Evolutionary conservation across 1,140 invertebrate genomes (phyloP), one percentile per base, ranked within the genome.

Genomic region (Scaptodrosophila lebanonensis): DNA sequence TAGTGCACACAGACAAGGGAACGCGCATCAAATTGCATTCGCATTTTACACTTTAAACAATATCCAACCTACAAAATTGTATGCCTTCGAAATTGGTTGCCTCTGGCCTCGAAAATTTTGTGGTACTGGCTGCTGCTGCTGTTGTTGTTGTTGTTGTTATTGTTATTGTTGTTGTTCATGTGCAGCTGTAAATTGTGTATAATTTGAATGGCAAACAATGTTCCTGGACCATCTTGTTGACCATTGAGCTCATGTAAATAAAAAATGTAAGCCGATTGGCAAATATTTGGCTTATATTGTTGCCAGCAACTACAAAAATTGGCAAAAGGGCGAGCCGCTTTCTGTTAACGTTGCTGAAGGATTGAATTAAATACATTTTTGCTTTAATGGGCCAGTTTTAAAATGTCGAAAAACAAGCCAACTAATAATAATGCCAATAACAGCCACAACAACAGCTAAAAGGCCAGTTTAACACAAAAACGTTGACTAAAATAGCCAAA

Each of bases 191-290:
- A 57, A 47, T 42, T 51, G 17, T 45, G 53, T 75, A 73, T 73
- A 76, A 76, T 77, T 76, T 76, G 72, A 54, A 77, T 42, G 8
- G 49, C 75, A 77, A 79, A 77, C 73, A 72, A 20, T 39, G 50
- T 36, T 61, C 57, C 22, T 50, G 49, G 48, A 16, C 29, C n/a
- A 13, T 29, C 20, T 11, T 77, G 75, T 79, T 79, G 73, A 79
- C 73, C 75, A 54, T 79, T 68, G 61, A 58, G 69, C 60, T 79
- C 53, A 59, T 59, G 57, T 44, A 79, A 79, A 82, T 79, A 79
- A 79, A 79, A 68, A 68, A 79, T 82, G 68, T 79, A 79, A 79
- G 56, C 73, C 61, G 45, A 73, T 82, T 43, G 33, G 32, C 61
- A 79, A 79, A 79, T 79, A 79, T 79, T 82, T 79, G 49, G 39